Base-by-base conservation (phyloP, 2,888 invertebrate species). In the Drosophila meridiana region DNA sequence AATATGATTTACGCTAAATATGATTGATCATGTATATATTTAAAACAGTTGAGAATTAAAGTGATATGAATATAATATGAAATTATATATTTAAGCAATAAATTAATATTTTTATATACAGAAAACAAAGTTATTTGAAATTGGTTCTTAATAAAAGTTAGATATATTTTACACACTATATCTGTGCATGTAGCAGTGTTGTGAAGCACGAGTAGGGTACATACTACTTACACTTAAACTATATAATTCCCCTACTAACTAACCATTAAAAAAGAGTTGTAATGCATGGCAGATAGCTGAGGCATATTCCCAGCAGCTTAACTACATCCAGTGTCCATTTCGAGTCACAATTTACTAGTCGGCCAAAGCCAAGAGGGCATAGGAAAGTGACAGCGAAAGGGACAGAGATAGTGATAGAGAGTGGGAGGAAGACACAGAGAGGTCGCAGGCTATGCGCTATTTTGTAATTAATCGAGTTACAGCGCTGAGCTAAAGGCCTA, bases 381-480 rank as follows among this genome's bases (percentile, higher is more conserved):
- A 65, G 63, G 69, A 50, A 28, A 58, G 43, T 4, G 45, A 32
- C n/a, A 53, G 32, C 11, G 11, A 9, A 13, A 56, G 43, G 53
- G 28, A 40, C 30, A 34, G 43, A 56, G 30, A 55, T 5, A 53
- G 20, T 20, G 20, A 20, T 20, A 36, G 38, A 38, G 20, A 26
- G 30, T 20, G 20, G 20, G 20, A 20, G 20, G 20, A 20, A 20
- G 20, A 20, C 20, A 32, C n/a, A 20, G 40, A n/a, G 50, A 38
- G 45, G n/a, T 50, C 26, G 45, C 38, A 38, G 62, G 43, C 59
- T 45, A 64, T 75, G 67, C 50, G 59, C 57, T 61, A 65, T 77
- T 74, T 69, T 60, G 76, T 72, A 82, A 83, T 79, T 87, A 87
- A 87, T 85, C 80, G 85, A 75, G 87, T 65, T 70, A 62, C 60